Percentiles rank a stretch among this genome's conserved stretches.
Evolutionary conservation across 2,113 vertebrate genomes (phyloP).

Genomic region (Megaptera novaeangliae): DNA sequence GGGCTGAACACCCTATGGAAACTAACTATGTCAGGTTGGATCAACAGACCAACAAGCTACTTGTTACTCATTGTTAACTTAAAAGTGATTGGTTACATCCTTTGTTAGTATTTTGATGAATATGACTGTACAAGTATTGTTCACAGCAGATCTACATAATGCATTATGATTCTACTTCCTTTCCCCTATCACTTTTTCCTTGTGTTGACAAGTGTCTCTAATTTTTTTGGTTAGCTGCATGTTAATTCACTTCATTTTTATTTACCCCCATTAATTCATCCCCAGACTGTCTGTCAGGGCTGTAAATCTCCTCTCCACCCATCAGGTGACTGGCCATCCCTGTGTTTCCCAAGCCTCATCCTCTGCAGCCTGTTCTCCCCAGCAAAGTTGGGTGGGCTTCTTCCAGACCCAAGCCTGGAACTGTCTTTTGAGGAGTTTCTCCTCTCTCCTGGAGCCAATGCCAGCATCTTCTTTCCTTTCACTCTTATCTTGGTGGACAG

Average conservation of each 20-base stretch:
- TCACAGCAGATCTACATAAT: not conserved
- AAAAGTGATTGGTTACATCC: not conserved
- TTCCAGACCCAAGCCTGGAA: not conserved
- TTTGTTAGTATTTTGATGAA: not conserved
- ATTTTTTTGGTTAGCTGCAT: not conserved
- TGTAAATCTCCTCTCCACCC: not conserved
- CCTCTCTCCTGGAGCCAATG: not conserved
- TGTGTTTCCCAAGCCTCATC: not conserved
- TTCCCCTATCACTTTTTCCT: not conserved
- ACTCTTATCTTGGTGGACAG: not conserved
- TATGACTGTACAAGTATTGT: not conserved
- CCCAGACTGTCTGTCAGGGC: not conserved
- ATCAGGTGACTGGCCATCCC: not conserved
- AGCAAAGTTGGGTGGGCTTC: not conserved
- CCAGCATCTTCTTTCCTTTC: not conserved
- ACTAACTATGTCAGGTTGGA: not conserved
- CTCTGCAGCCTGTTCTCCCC: not conserved
- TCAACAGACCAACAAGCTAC: not conserved
- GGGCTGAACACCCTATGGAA: not conserved
- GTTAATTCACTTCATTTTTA: not conserved
- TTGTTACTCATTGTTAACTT: not conserved
- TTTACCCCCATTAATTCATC: not conserved
- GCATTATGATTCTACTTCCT: not conserved
- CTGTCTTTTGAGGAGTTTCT: not conserved
- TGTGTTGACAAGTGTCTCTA: not conserved